Evolutionary conservation across 2,113 vertebrate genomes (phyloP).

Genomic region (Chaenogobius annularis): DNA sequence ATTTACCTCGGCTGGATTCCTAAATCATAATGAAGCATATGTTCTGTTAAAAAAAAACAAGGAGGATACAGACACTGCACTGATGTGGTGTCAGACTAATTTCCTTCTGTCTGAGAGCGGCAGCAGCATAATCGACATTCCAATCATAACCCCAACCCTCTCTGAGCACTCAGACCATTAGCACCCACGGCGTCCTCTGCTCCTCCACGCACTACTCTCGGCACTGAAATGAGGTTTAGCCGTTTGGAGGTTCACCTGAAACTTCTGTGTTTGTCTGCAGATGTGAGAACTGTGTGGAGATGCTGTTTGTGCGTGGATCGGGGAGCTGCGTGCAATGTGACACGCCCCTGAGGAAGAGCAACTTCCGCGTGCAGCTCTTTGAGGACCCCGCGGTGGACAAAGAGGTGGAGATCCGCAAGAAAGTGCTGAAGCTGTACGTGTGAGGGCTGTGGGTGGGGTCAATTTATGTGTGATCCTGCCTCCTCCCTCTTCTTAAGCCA

Average conservation of each 20-base stretch:
- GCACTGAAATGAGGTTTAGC: constrained; percentile 33
- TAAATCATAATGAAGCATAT: neutral
- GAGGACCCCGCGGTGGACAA: constrained; percentile 96
- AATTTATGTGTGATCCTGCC: constrained; percentile 66
- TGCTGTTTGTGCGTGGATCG: constrained; percentile 94
- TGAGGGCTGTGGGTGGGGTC: constrained; percentile 35
- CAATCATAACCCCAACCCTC: constrained; percentile 53
- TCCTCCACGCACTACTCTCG: constrained; percentile 28
- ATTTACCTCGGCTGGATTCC: neutral
- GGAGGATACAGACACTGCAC: constrained; percentile 34
- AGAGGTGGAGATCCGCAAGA: constrained; percentile 98
- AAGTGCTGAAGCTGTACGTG: constrained; percentile 96
- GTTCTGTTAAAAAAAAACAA: neutral
- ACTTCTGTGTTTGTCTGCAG: constrained; percentile 62
- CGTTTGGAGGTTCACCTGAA: constrained; percentile 8
- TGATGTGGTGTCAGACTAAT: constrained; percentile 66
- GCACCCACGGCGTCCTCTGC: constrained; percentile 43
- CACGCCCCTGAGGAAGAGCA: constrained; percentile 91
- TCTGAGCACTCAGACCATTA: constrained; percentile 62
- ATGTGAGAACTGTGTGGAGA: constrained; percentile 96
- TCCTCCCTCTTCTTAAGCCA: constrained; percentile 71
- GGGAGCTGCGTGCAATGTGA: constrained; percentile 94
- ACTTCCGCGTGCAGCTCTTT: constrained; percentile 96
- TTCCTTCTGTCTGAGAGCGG: constrained; percentile 63
- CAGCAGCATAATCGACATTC: constrained; percentile 63